These are phyloP conservation scores for Acanthis flammea DNA, from an alignment of 2,797 vertebrate genomes.

Conservation along the genomic window DNA sequence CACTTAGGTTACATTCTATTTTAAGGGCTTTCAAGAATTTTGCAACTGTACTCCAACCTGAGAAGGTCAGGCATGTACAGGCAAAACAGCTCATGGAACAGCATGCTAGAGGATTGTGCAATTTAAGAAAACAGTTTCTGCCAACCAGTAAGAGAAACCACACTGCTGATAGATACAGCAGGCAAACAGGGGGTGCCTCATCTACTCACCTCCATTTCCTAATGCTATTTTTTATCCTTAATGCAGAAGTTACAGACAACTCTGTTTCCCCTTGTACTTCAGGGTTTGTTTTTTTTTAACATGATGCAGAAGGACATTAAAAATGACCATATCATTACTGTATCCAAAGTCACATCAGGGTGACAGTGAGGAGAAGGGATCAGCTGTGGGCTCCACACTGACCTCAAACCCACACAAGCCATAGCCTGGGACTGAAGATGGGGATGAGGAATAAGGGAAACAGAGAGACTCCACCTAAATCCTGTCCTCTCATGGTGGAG, in stretches of 20 bases:
- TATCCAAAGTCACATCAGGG: background rate
- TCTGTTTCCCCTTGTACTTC: background rate
- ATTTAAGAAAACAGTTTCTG: background rate
- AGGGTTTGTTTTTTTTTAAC: rapidly evolving
- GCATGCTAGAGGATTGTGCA: background rate
- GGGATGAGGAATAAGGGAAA: background rate
- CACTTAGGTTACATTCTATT: background rate
- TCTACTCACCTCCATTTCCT: background rate
- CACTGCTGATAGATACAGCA: rapidly evolving
- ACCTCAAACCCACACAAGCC: background rate
- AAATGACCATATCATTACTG: background rate
- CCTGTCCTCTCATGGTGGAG: rapidly evolving
- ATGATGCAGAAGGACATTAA: background rate
- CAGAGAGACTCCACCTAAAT: background rate
- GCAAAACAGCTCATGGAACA: background rate
- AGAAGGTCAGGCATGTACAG: background rate
- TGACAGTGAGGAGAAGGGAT: background rate
- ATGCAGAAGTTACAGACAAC: background rate
- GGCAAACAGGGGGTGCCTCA: background rate
- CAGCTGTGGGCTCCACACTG: background rate
- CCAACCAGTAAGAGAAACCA: background rate
- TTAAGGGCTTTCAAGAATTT: conserved; percentile 1
- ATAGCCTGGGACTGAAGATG: background rate
- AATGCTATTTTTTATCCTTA: background rate
- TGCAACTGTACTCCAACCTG: background rate